Percentiles rank a stretch among this genome's conserved stretches.
Conservation (phyloP, 2,888 invertebrate genomes). For the Poecilus cupreus region DNA sequence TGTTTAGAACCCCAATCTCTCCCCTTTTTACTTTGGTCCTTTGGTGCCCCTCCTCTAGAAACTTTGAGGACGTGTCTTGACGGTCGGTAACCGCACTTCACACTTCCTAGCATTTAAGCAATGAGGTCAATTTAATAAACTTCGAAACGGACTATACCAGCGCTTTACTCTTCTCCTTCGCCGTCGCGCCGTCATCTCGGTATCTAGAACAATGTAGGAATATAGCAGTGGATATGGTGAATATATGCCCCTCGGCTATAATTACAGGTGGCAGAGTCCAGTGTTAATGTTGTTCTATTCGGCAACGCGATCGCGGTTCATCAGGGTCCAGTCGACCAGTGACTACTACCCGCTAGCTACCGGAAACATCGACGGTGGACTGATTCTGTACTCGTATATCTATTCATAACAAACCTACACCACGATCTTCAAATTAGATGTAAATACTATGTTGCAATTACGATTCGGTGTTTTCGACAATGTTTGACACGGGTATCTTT, state of each 20-base stretch:
- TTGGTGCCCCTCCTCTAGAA: no score
- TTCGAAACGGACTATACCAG: no score
- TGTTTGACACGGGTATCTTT: no score
- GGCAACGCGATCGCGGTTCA: neutral
- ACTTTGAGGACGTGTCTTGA: no score
- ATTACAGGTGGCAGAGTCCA: constrained; percentile 41
- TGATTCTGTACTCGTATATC: neutral
- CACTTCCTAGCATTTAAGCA: no score
- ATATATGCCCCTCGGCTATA: constrained; percentile 28
- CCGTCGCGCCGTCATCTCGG: neutral
- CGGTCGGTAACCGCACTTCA: no score
- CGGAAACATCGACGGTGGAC: neutral
- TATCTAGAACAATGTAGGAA: constrained; percentile 32
- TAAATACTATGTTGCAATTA: no score
- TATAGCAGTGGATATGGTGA: constrained; percentile 19
- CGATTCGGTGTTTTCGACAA: no score
- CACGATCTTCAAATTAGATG: no score
- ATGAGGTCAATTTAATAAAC: no score
- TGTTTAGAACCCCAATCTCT: no score
- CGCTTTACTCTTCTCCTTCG: neutral
- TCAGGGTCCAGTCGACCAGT: constrained; percentile 7
- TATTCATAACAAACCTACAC: neutral
- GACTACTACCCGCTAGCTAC: neutral
- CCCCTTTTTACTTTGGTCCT: no score
- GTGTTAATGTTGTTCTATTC: constrained; percentile 40